phyloP scores from a whole-genome alignment of 92 coral and sea anemone species.

The Parazoanthus atlanticus region DNA sequence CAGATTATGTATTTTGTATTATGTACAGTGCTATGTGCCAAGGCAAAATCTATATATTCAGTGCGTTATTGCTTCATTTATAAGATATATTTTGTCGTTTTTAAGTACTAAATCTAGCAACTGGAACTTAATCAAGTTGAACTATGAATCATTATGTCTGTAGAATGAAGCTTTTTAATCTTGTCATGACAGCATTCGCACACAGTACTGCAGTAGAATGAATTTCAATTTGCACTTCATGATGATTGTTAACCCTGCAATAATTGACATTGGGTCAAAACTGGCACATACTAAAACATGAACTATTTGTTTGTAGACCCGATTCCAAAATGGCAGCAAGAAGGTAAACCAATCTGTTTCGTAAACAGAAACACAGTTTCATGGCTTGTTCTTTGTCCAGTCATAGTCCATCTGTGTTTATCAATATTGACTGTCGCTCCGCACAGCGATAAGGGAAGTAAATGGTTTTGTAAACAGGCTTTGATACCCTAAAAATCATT shows the following conservation, averaged over 20 bases:
- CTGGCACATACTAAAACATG: slow-evolving; percentile 18
- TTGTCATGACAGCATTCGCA: not conserved
- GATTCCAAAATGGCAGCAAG: slow-evolving; percentile 40
- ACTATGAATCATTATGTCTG: not conserved
- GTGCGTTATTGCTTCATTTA: too few species aligned
- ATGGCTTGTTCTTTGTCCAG: slow-evolving; percentile 18
- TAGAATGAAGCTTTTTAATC: not conserved
- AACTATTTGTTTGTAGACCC: slow-evolving; percentile 27
- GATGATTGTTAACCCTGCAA: not conserved
- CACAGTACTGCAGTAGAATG: not conserved
- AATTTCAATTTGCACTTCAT: not conserved
- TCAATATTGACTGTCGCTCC: not conserved
- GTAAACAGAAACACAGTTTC: not conserved
- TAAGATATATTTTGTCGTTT: too few species aligned
- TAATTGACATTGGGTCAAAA: not conserved
- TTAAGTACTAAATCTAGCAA: not conserved
- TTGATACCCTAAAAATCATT: not conserved
- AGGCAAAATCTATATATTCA: too few species aligned
- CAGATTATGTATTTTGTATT: too few species aligned
- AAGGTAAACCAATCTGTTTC: slow-evolving; percentile 12
- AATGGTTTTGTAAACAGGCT: not conserved
- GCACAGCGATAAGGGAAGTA: not conserved
- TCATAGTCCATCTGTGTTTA: not conserved
- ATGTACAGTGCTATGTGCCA: too few species aligned
- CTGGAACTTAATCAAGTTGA: not conserved